Evolutionary conservation across 2,888 invertebrate genomes (phyloP), one percentile per base, ranked within the genome.

Genomic region (Alviniconcha strummeri): DNA sequence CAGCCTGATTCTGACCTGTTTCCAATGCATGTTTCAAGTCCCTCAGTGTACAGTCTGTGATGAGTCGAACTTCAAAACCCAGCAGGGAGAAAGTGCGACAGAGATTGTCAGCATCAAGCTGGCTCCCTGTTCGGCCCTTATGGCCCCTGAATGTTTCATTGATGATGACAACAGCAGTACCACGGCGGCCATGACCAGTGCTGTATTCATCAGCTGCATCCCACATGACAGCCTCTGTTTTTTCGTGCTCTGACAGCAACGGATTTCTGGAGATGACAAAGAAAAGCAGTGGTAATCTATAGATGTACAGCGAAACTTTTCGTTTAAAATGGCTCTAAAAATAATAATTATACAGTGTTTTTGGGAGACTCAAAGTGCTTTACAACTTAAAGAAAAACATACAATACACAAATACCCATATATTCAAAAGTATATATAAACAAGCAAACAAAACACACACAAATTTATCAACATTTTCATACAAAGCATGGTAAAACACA

Each of bases 81-180:
- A 95, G 15, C 96, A 94, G 13, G 95, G 95, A 88, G 80, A 93
- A 91, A 69, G 87, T 87, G 7, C 95, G 95, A 72, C 95, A 94
- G 74, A 98, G 94, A 91, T 96, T 96, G 86, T 96, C 96, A 89
- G 96, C 96, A 93, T 98, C 98, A 76, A 96, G 96, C 91, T 97
- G 96, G 1, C 98, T 98, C 1, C 98, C 98, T 88, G 96, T 95
- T 71, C 94, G 86, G 13, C 88, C 83, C 4, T 93, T 91, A 56
- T 89, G 88, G 13, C 86, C 85, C 94, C 90, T 96, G 91, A 98
- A 98, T 91, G 95, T 94, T 94, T 97, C 97, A 92, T 98, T 98
- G 93, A 98, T 98, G 91, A 98, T 97, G 91, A 98, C 97, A 15
- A 97, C 93, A 9, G 98, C 98, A 88, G 96, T 94, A 11, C 98